These are phyloP conservation scores for Catharus fuscescens DNA, from an alignment of 2,113 vertebrate species.

Conservation along the genomic window DNA sequence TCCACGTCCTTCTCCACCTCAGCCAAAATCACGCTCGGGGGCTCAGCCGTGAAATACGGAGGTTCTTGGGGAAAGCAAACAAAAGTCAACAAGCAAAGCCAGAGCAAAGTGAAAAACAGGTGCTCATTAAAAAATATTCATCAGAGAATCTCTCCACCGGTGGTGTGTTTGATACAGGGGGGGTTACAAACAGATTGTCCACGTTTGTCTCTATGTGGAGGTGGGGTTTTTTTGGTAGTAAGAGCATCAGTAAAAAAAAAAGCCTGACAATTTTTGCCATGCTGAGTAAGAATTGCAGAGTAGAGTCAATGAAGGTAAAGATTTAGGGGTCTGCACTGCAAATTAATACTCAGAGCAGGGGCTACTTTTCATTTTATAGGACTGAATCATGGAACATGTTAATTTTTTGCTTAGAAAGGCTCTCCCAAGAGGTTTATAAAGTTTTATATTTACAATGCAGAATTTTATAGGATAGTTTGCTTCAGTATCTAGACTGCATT, in stretches of 20 bases:
- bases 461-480: conserved; percentile 49
- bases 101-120: neutral
- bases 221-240: neutral
- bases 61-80: conserved; percentile 76
- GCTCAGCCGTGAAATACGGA: conserved; percentile 84
- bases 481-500: conserved; percentile 54
- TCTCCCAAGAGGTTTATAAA: conserved; percentile 55
- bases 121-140: neutral
- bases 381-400: conserved; percentile 60
- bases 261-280: neutral
- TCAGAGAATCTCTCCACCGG: accelerated
- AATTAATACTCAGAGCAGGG: conserved; percentile 43
- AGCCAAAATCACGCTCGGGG: conserved; percentile 77
- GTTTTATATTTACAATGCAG: conserved; percentile 63
- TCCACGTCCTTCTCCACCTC: conserved; percentile 86
- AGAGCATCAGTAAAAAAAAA: neutral
- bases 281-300: neutral
- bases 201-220: neutral
- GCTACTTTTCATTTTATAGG: conserved; percentile 56
- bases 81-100: neutral
- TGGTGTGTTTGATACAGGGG: neutral
- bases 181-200: neutral
- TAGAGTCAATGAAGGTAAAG: neutral
- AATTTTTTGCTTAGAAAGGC: conserved; percentile 62
- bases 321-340: conserved; percentile 41